Conservation (phyloP, 2,888 invertebrate species). For the Caenorhabditis sp. region DNA sequence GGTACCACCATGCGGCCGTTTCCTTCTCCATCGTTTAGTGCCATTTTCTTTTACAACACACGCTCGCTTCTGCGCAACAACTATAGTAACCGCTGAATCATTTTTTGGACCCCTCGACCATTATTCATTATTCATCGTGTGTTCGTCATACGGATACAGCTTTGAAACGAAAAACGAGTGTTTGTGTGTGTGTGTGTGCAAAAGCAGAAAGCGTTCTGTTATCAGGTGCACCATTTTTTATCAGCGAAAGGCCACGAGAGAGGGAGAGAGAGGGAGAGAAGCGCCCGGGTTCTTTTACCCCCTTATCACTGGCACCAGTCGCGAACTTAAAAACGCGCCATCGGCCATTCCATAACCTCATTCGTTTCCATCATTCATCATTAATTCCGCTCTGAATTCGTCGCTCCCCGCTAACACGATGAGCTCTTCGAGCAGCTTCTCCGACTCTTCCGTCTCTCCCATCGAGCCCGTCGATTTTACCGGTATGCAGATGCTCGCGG, state of each 20-base stretch:
- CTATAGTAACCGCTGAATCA: no score
- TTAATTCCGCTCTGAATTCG: background rate
- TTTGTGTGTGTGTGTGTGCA: slow-evolving; percentile 22
- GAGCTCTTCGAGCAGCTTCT: background rate
- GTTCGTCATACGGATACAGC: slow-evolving; percentile 22
- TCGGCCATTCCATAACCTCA: slow-evolving; percentile 22
- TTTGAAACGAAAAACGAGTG: background rate
- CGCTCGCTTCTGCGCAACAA: no score
- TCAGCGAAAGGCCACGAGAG: slow-evolving; percentile 9
- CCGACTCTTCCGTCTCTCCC: slow-evolving; percentile 2
- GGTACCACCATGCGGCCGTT: background rate
- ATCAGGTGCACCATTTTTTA: slow-evolving; percentile 35
- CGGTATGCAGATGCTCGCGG: slow-evolving; percentile 51
- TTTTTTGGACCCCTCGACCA: slow-evolving; percentile 7
- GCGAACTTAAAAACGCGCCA: slow-evolving; percentile 41
- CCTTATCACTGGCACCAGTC: slow-evolving; percentile 10
- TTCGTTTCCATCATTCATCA: background rate
- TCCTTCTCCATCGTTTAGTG: no score
- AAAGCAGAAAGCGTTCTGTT: slow-evolving; percentile 39
- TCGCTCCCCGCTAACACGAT: background rate
- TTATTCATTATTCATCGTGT: slow-evolving; percentile 15
- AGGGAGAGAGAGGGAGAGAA: background rate
- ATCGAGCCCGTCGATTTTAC: background rate
- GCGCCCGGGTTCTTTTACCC: slow-evolving; percentile 41
- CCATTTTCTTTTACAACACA: no score